Conservation (phyloP, 2,888 invertebrate species). For the Phrixothrix hirtus region DNA sequence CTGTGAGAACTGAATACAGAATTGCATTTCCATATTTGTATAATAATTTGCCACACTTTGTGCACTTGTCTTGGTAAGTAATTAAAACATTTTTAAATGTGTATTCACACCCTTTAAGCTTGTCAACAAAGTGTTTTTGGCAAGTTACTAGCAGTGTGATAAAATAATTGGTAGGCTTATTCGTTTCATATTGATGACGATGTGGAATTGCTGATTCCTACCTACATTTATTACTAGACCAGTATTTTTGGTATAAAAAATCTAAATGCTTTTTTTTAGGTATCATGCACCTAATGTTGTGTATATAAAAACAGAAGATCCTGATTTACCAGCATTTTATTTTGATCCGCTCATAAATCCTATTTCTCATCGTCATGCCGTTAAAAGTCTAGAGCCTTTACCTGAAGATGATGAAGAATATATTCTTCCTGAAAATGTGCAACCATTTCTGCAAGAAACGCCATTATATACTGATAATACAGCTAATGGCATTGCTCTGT, state of each 20-base stretch:
- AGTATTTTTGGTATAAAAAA: too few relatives aligned
- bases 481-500: slow-evolving; percentile 93
- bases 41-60: slow-evolving; percentile 98
- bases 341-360: slow-evolving; percentile 99
- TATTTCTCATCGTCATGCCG: slow-evolving; percentile 91
- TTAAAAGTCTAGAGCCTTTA: slow-evolving; percentile 79
- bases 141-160: slow-evolving; percentile 63
- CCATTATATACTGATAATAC: slow-evolving; percentile 98
- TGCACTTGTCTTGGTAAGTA: slow-evolving; percentile 95
- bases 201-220: slow-evolving; percentile 7
- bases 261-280: slow-evolving; percentile 62
- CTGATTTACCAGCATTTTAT: slow-evolving; percentile 98
- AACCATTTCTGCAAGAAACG: slow-evolving; percentile 91
- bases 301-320: slow-evolving; percentile 99
- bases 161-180: slow-evolving; percentile 46
- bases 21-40: slow-evolving; percentile 99
- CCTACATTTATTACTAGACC: too few relatives aligned
- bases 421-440: slow-evolving; percentile 84
- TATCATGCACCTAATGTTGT: slow-evolving; percentile 99
- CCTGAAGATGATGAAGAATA: slow-evolving; percentile 96
- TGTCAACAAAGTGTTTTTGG: slow-evolving; percentile 5
- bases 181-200: slow-evolving; percentile 1
- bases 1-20: slow-evolving; percentile 97
- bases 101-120: slow-evolving; percentile 13
- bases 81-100: too few relatives aligned